Percentiles rank a stretch among this genome's conserved stretches.
phyloP scores from a whole-genome alignment of 2,113 vertebrate genomes.

The Corydoras sp. region DNA sequence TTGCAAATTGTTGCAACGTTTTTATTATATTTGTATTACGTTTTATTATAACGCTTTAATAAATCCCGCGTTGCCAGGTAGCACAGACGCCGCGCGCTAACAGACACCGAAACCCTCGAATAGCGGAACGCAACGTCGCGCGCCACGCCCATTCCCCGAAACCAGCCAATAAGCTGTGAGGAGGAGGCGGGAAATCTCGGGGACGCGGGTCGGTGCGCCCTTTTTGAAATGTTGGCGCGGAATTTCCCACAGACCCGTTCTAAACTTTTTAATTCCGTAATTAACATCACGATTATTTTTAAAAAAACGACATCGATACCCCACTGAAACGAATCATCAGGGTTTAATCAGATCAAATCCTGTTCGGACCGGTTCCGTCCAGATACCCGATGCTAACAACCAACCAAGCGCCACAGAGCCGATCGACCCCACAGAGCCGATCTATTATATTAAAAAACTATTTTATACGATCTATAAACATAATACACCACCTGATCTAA shows the following conservation, averaged over 20 bases:
- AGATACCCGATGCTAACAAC: too few species aligned
- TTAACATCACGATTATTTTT: too few species aligned
- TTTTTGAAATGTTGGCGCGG: conserved; percentile 76
- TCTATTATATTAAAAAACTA: too few species aligned
- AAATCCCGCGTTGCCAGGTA: background rate
- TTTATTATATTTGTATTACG: background rate
- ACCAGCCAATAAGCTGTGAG: conserved; percentile 53
- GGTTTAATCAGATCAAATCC: too few species aligned
- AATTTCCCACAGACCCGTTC: conserved; percentile 40
- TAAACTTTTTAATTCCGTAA: background rate
- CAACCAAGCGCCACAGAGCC: too few species aligned
- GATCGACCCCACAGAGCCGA: too few species aligned
- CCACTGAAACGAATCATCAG: too few species aligned
- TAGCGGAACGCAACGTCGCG: conserved; percentile 27
- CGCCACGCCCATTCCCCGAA: conserved; percentile 34
- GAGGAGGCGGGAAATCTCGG: conserved; percentile 40
- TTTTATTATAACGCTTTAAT: conserved; percentile 2
- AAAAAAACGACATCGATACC: too few species aligned
- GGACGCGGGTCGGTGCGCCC: conserved; percentile 66
- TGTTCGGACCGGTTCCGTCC: too few species aligned
- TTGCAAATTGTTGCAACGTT: too few species aligned
- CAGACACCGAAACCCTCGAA: conserved; percentile 52
- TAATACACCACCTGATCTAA: too few species aligned
- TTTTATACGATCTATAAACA: too few species aligned
- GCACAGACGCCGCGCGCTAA: conserved; percentile 52